Evolutionary conservation across 2,888 invertebrate genomes (phyloP).

Genomic region (Bombylius discolor): DNA sequence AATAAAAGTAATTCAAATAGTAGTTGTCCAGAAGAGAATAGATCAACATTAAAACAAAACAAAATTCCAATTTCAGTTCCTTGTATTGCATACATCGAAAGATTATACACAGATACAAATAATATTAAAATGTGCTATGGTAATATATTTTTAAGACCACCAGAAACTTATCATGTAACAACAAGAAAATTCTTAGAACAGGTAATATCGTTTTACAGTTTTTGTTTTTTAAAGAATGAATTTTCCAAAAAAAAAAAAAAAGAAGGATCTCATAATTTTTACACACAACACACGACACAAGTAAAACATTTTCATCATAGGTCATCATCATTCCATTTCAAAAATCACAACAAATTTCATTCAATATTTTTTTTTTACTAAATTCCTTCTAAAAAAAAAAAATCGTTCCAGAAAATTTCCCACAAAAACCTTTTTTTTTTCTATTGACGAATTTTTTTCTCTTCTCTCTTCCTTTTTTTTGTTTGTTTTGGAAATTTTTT

Average conservation of each 20-base stretch:
- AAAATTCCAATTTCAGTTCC: constrained; percentile 41
- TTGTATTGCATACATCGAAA: constrained; percentile 74
- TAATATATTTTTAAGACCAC: constrained; percentile 81
- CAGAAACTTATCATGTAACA: constrained; percentile 91
- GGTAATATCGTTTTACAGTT: constrained; percentile 5
- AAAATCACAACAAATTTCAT: too few relatives aligned
- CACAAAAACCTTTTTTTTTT: not conserved
- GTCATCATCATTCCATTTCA: too few relatives aligned
- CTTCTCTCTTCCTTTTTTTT: not conserved
- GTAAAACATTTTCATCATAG: too few relatives aligned
- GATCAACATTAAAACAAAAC: not conserved
- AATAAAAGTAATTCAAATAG: constrained; percentile 23
- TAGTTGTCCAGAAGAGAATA: not conserved
- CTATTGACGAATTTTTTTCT: not conserved
- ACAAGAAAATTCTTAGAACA: constrained; percentile 91
- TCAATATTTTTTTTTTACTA: too few relatives aligned
- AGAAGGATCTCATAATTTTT: too few relatives aligned
- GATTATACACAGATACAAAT: constrained; percentile 73
- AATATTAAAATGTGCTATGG: constrained; percentile 81
- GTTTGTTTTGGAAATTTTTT: not conserved
- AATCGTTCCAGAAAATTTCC: too few relatives aligned
- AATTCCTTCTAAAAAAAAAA: too few relatives aligned
- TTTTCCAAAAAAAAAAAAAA: too few relatives aligned
- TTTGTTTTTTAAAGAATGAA: too few relatives aligned
- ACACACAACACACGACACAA: too few relatives aligned